Evolutionary conservation across 2,113 vertebrate genomes (phyloP).

Genomic region (Poecile atricapillus): DNA sequence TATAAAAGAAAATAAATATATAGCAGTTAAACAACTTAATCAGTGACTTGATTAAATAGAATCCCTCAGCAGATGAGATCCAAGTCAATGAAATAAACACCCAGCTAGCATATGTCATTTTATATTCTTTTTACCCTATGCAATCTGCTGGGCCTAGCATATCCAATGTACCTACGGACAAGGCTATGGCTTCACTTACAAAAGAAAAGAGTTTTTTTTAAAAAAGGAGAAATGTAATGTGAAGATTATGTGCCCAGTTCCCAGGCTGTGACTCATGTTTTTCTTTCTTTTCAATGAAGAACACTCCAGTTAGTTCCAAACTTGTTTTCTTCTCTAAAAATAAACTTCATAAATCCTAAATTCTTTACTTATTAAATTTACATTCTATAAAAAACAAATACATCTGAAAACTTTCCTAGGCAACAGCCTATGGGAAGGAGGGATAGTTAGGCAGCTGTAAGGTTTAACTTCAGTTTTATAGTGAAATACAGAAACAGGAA

Average conservation of each 20-base stretch:
- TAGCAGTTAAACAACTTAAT: background rate
- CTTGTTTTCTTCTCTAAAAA: conserved; percentile 12
- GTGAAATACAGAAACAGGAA: background rate
- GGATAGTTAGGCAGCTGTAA: background rate
- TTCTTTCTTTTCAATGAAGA: background rate
- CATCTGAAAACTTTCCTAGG: background rate
- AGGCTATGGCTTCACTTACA: background rate
- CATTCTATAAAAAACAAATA: background rate
- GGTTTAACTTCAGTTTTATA: background rate
- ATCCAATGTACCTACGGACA: background rate
- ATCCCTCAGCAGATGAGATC: background rate
- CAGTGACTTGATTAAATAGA: background rate
- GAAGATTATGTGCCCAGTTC: background rate
- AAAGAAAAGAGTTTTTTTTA: background rate
- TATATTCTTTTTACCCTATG: background rate
- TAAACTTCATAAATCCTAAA: background rate
- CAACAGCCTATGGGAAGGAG: background rate
- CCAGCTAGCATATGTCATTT: background rate
- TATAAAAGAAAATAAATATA: background rate
- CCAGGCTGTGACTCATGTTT: background rate
- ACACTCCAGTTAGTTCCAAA: background rate
- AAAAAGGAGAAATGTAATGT: background rate
- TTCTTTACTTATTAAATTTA: background rate
- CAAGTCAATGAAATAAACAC: background rate
- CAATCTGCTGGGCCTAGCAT: background rate